Evolutionary conservation across 2,888 invertebrate species (phyloP).

Genomic region (Dicranocentrus wangi): DNA sequence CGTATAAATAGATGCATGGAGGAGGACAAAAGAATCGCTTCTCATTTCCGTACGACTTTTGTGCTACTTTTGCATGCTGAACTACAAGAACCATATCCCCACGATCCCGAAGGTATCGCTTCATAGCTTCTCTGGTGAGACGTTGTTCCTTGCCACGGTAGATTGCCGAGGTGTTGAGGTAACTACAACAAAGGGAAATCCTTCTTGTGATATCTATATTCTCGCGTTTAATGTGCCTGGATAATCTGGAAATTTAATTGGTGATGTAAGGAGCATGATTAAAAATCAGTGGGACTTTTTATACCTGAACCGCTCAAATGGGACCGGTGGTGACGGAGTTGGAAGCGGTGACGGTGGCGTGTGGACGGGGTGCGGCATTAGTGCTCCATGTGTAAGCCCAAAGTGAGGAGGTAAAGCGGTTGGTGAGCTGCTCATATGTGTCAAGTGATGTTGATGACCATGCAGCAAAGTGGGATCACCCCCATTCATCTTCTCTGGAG

Average conservation of each 20-base stretch:
- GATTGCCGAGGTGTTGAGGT: slow-evolving; percentile 68
- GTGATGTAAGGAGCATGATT: too few species aligned
- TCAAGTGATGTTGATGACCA: slow-evolving; percentile 74
- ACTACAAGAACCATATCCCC: slow-evolving; percentile 97
- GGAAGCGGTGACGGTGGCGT: slow-evolving; percentile 84
- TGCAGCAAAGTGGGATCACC: slow-evolving; percentile 72
- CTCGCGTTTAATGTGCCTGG: not conserved
- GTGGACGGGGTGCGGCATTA: slow-evolving; percentile 82
- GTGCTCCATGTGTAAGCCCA: slow-evolving; percentile 78
- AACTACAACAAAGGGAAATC: too few species aligned
- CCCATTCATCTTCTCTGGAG: slow-evolving; percentile 76
- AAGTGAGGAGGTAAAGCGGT: slow-evolving; percentile 87
- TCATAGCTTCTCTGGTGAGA: slow-evolving; percentile 94
- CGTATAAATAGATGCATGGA: slow-evolving; percentile 97
- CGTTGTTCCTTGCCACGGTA: slow-evolving; percentile 83
- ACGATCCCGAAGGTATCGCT: slow-evolving; percentile 93
- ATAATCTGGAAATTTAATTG: not conserved
- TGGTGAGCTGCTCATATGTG: slow-evolving; percentile 72
- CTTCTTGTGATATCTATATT: not conserved
- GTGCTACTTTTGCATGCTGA: slow-evolving; percentile 99
- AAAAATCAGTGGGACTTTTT: slow-evolving; percentile 9
- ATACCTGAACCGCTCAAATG: slow-evolving; percentile 74
- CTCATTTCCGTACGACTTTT: slow-evolving; percentile 99
- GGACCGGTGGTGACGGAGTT: slow-evolving; percentile 76
- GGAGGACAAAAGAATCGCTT: slow-evolving; percentile 99